A percentile compares a stretch with the other conserved stretches of the same genome.
Conservation (phyloP, 2,113 vertebrate genomes). For the Micromys minutus region DNA sequence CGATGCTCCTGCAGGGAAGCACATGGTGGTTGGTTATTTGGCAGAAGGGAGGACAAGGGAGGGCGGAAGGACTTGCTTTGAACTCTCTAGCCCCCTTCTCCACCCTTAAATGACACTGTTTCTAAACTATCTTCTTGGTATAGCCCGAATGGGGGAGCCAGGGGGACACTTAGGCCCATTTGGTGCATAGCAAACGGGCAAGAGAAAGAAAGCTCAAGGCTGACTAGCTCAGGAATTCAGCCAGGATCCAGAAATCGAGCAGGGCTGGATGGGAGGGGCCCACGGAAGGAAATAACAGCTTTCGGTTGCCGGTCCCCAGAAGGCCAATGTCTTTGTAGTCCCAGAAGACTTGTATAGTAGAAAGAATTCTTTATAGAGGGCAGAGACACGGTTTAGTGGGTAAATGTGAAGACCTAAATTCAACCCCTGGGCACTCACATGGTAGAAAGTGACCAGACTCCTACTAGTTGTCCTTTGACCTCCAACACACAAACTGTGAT, state of each 20-base stretch:
- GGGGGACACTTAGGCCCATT: neutral
- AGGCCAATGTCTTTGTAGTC: neutral
- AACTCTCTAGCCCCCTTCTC: neutral
- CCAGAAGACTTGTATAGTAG: neutral
- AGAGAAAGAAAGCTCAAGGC: neutral
- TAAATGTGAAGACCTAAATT: neutral
- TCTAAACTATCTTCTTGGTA: neutral
- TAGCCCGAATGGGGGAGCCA: neutral
- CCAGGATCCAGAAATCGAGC: neutral
- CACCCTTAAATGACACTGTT: neutral
- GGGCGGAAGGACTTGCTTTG: neutral
- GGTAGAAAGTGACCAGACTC: neutral
- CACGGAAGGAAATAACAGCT: neutral
- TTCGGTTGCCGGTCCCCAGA: neutral
- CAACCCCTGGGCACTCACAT: neutral
- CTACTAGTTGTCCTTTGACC: neutral
- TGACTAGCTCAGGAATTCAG: neutral
- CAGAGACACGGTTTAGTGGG: neutral
- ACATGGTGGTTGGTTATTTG: neutral
- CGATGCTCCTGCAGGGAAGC: conserved; percentile 75
- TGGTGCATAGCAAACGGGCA: neutral
- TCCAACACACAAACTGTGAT: neutral
- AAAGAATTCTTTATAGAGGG: neutral
- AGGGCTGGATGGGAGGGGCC: neutral
- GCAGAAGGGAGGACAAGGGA: neutral